phyloP scores from a whole-genome alignment of 2,113 vertebrate species.

The Callocephalon fimbriatum region DNA sequence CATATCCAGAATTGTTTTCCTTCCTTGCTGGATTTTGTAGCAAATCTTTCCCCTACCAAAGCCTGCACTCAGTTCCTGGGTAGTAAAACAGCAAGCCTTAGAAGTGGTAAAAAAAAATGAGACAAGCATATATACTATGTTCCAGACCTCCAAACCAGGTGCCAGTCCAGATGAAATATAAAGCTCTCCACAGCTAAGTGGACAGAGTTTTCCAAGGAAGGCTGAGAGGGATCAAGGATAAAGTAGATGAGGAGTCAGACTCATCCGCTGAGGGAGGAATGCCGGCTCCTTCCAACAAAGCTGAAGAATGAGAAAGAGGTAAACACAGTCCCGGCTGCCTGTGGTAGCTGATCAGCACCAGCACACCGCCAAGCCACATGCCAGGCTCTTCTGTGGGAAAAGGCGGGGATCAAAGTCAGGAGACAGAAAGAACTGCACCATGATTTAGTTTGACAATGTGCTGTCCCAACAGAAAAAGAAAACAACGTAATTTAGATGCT shows the following conservation, averaged over 20 bases:
- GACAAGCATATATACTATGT: neutral
- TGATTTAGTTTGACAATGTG: slow-evolving; percentile 29
- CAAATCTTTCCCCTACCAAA: neutral
- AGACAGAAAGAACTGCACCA: neutral
- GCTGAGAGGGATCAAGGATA: neutral
- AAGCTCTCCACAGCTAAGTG: neutral
- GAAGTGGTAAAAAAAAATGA: neutral
- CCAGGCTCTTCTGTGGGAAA: neutral
- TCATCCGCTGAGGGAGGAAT: rapidly evolving
- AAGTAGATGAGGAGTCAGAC: neutral
- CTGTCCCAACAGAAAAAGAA: neutral
- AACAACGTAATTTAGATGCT: neutral
- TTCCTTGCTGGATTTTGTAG: neutral
- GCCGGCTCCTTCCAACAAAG: neutral
- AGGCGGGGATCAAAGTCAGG: neutral
- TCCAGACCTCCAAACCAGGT: neutral
- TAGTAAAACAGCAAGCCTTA: neutral
- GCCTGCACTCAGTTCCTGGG: neutral
- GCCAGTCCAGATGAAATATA: slow-evolving; percentile 30
- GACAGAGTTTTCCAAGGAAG: neutral
- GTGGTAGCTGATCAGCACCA: neutral
- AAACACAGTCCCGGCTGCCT: neutral
- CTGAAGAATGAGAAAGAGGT: neutral
- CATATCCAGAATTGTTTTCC: neutral
- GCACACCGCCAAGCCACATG: rapidly evolving